These are phyloP conservation scores for Halocaridina rubra DNA, from an alignment of 2,888 invertebrate species.

Conservation along the genomic window DNA sequence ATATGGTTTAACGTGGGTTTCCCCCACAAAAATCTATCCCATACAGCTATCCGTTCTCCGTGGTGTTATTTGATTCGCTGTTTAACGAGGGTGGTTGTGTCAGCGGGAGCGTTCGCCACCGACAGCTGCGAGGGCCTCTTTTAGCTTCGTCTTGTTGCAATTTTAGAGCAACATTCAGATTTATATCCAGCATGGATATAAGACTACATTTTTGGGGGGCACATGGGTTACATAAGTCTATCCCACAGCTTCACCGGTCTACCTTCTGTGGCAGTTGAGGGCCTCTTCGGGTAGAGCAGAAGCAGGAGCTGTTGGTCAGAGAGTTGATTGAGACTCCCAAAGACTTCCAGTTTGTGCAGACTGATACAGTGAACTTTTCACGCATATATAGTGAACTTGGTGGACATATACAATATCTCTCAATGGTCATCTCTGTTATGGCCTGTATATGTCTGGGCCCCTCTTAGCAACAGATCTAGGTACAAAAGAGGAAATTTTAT, in stretches of 20 bases:
- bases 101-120: background rate
- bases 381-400: conserved; percentile 45
- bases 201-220: conserved; percentile 25
- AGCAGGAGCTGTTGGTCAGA: conserved; percentile 39
- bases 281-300: conserved; percentile 23
- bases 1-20: conserved; percentile 30
- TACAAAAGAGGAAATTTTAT: conserved; percentile 49
- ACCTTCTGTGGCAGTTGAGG: conserved; percentile 34
- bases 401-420: conserved; percentile 24
- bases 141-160: conserved; percentile 20
- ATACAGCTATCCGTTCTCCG: conserved; percentile 40
- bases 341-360: conserved; percentile 41
- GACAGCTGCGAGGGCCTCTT: conserved; percentile 5
- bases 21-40: conserved; percentile 42
- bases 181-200: conserved; percentile 28
- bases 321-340: conserved; percentile 35
- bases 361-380: conserved; percentile 49
- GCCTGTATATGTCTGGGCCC: conserved; percentile 46
- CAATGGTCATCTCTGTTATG: conserved; percentile 32
- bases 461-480: conserved; percentile 51
- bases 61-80: conserved; percentile 15
- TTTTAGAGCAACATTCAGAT: conserved; percentile 12
- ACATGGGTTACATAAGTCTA: conserved; percentile 48
- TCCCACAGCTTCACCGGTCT: conserved; percentile 38
- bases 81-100: conserved; percentile 1